Base-by-base conservation (phyloP, 2,113 vertebrate species). In the Aphelocoma coerulescens region DNA sequence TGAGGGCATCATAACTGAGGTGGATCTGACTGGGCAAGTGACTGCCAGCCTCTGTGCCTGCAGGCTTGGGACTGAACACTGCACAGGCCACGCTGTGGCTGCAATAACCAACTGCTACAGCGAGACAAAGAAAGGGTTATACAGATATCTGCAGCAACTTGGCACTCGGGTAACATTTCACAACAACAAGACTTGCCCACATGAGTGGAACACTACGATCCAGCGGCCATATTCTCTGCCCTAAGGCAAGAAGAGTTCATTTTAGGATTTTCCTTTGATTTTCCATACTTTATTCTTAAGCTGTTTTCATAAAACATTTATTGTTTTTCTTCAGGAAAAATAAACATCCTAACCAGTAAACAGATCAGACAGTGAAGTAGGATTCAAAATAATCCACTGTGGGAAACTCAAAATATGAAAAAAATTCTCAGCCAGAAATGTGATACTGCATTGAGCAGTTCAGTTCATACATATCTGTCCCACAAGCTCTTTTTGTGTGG, bases 191-290 rank as follows among this genome's bases (percentile, higher is more conserved):
- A 21, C 37, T 88, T 61, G 43, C 76, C 89, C 41, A 23, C 71
- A 51, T 33, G 48, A 75, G 39, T 46, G 57, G 44, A 85, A 58
- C 33, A 35, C 52, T 61, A 16, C 41, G 69, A 43, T 79, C 43
- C 49, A 79, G 41, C 12, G 8, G 52, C 57, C 81, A 35, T 32
- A 15, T 65, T 94, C 55, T 85, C 74, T 83, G 71, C 71, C 85
- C 59, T 57, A 48, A 51, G 62, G 85, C 74, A 76, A 88, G 58
- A 83, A 43, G 74, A 76, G 87, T 93, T 95, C 81, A 77, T 82
- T 89, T 88, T 55, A 91, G 91, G 81, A 93, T 89, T 93, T 91
- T 82, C 51, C 63, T 96, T 95, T 91, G 74, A 91, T 96, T 94
- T 91, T 75, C 49, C 55, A 28, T 58, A 73, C 84, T 95, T 93